Base-by-base conservation (phyloP, 1,140 invertebrate species). In the Elymnias hypermnestra region DNA sequence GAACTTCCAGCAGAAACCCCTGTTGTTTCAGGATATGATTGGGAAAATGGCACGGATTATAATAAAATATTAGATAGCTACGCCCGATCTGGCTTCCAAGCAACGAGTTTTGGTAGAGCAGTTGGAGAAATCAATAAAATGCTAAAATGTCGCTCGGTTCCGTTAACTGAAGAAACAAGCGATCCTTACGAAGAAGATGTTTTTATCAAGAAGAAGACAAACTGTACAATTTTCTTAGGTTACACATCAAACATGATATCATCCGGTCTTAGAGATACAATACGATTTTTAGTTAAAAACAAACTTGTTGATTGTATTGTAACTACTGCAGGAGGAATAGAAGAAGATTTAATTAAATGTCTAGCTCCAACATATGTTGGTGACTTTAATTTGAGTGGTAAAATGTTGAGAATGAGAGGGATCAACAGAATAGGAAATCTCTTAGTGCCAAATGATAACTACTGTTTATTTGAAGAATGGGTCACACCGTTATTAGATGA, bases 341-440 rank as follows among this genome's bases (percentile, higher is more conserved):
- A 99, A 86, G 98, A 99, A 88, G 98, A 99, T 88, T 91, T 99
- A 22, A 99, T 99, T 25, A 99, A 99, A 89, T 99, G 98, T 86
- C 86, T 99, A 36, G 95, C 94, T 2, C 95, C 97, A 3, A 99
- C 97, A 0, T 98, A 93, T 70, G 63, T 99, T 14, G 98, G 97
- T 18, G 92, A 95, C 73, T 99, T 99, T 84, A 85, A 92, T 73
- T 87, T 98, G 41, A 90, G 91, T 64, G 98, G 94, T 0, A 91
- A 90, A 72, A 83, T 84, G 25, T 87, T 98, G 8, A 88, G 97
- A 46, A 91, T 94, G 4, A 91, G 92, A 55, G 98, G 98, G 5
- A 94, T 99, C 21, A 99, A 99, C 84, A 88, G 98, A 58, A 99
- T 98, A 58, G 98, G 98, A 18, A 99, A 99, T 88, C 88, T 99